These are phyloP conservation scores for Gymnosoma rotundatum DNA, from an alignment of 2,888 invertebrate genomes.

Conservation along the genomic window DNA sequence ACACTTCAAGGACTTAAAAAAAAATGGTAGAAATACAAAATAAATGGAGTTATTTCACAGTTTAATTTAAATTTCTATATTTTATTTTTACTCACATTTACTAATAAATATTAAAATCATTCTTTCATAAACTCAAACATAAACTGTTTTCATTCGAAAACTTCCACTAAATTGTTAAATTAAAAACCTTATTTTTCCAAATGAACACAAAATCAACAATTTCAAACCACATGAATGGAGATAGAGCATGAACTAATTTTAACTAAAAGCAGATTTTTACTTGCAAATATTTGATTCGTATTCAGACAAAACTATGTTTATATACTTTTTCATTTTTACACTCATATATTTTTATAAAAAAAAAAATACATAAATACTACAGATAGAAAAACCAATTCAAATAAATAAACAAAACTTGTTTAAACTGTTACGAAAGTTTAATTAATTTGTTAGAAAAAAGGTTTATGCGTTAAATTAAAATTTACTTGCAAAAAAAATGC, in stretches of 20 bases:
- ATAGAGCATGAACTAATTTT: conserved; percentile 48
- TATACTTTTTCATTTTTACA: no score
- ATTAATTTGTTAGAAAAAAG: no score
- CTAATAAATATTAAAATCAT: no score
- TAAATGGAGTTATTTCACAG: no score
- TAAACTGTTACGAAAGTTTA: no score
- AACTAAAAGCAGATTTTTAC: conserved; percentile 37
- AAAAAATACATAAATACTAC: no score
- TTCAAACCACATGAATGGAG: conserved; percentile 31
- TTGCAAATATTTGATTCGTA: not conserved
- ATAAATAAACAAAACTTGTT: no score
- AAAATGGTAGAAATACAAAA: not conserved
- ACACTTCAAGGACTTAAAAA: not conserved
- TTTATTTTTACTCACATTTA: not conserved
- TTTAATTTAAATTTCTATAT: conserved; percentile 31
- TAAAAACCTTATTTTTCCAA: conserved; percentile 50
- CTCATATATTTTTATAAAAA: no score
- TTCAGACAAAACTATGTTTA: not conserved
- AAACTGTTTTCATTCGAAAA: no score
- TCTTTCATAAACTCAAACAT: not conserved
- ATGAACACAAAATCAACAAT: conserved; percentile 22
- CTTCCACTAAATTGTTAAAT: conserved; percentile 57
- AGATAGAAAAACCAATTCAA: no score
- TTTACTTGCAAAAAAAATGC: no score
- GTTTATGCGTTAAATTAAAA: no score